Conservation (phyloP, 2,797 vertebrate genomes). For the Xiphophorus birchmanni region DNA sequence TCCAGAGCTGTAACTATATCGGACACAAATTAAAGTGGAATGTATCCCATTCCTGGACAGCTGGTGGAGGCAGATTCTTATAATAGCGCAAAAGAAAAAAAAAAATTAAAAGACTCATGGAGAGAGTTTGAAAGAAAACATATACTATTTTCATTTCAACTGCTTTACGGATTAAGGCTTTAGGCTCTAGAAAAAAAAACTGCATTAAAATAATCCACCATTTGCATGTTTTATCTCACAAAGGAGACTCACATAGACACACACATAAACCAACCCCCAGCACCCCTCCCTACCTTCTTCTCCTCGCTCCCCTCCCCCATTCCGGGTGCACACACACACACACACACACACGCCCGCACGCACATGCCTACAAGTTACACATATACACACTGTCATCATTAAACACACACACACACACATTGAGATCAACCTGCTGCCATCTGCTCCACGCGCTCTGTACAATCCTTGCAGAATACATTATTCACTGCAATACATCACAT, state of each 20-base stretch:
- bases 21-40: constrained; percentile 57
- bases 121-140: constrained; percentile 73
- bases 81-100: constrained; percentile 47
- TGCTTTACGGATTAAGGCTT: constrained; percentile 80
- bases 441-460: constrained; percentile 76
- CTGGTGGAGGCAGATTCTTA: constrained; percentile 75
- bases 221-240: constrained; percentile 84
- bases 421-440: constrained; percentile 79
- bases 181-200: constrained; percentile 65
- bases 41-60: constrained; percentile 69
- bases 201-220: constrained; percentile 84
- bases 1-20: constrained; percentile 58
- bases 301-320: constrained; percentile 68
- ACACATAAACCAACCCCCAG: constrained; percentile 68
- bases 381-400: constrained; percentile 72
- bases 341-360: constrained; percentile 32
- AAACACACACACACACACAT: constrained; percentile 58
- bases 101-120: constrained; percentile 19
- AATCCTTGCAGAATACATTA: constrained; percentile 81
- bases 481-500: constrained; percentile 83
- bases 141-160: constrained; percentile 81
- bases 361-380: constrained; percentile 41
- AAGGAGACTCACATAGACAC: constrained; percentile 72
- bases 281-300: constrained; percentile 47
- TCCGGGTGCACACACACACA: constrained; percentile 54